phyloP scores from a whole-genome alignment of 2,797 vertebrate species.

The Rhynchonycteris naso region DNA sequence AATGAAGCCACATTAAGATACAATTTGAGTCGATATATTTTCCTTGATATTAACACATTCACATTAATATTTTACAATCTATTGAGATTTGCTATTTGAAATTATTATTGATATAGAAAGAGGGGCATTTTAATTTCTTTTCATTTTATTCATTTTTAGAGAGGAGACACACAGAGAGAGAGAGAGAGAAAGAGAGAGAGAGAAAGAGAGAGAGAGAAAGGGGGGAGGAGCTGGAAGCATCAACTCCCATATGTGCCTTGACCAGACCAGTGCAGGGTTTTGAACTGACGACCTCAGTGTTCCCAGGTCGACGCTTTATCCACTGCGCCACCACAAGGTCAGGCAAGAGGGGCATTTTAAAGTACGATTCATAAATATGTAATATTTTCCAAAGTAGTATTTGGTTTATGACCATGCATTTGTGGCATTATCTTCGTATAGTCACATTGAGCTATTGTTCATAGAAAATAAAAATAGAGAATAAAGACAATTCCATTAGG shows the following conservation, averaged over 20 bases:
- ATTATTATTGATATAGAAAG: slow-evolving; percentile 47
- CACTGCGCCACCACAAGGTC: too few relatives aligned
- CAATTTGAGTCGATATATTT: slow-evolving; percentile 41
- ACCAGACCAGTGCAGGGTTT: too few relatives aligned
- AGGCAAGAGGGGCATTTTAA: slow-evolving; percentile 54
- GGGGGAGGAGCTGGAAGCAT: too few relatives aligned
- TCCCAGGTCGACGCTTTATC: too few relatives aligned
- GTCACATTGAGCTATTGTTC: neutral
- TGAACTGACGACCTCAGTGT: too few relatives aligned
- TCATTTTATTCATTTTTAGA: too few relatives aligned
- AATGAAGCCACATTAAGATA: slow-evolving; percentile 61
- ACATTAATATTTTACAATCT: slow-evolving; percentile 51
- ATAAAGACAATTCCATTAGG: neutral
- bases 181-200: too few relatives aligned
- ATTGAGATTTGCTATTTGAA: slow-evolving; percentile 52
- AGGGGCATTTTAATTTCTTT: slow-evolving; percentile 52
- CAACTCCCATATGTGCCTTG: too few relatives aligned
- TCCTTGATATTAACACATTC: slow-evolving; percentile 17
- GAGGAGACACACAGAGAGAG: too few relatives aligned
- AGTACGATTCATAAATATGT: slow-evolving; percentile 55
- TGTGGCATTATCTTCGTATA: neutral
- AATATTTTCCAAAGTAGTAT: neutral
- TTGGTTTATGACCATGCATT: neutral
- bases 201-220: too few relatives aligned
- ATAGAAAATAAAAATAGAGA: slow-evolving; percentile 29